Evolutionary conservation across 2,888 invertebrate species (phyloP).

Genomic region (Anthophora plumipes): DNA sequence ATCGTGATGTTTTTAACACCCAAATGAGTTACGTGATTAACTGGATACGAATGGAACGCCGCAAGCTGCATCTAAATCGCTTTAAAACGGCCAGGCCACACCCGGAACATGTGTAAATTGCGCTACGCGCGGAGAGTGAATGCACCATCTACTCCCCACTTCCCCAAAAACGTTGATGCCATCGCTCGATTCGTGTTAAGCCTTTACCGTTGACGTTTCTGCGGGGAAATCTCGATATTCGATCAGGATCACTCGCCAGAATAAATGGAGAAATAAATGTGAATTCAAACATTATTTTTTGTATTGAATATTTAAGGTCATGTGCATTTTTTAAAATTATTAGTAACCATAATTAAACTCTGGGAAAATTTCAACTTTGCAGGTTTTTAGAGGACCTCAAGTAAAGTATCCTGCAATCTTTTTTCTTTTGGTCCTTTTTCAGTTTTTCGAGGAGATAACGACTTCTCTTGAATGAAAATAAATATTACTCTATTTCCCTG

Average conservation of each 20-base stretch:
- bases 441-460: too few species aligned
- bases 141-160: not conserved
- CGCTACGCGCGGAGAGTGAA: not conserved
- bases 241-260: not conserved
- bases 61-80: conserved; percentile 34
- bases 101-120: conserved; percentile 15
- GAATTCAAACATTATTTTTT: too few species aligned
- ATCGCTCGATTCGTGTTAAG: not conserved
- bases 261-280: too few species aligned
- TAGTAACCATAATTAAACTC: too few species aligned
- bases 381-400: too few species aligned
- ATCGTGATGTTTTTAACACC: conserved; percentile 50
- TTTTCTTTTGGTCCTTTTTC: too few species aligned
- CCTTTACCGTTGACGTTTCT: not conserved
- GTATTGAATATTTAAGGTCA: too few species aligned
- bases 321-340: too few species aligned
- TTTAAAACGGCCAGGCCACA: conserved; percentile 17
- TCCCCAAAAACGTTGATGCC: not conserved
- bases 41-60: conserved; percentile 1
- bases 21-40: conserved; percentile 56
- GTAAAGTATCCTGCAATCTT: too few species aligned
- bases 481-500: too few species aligned
- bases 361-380: too few species aligned
- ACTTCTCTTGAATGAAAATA: too few species aligned
- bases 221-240: not conserved